Evolutionary conservation across 2,888 invertebrate species (phyloP).

Genomic region (Nephrotoma appendiculata): DNA sequence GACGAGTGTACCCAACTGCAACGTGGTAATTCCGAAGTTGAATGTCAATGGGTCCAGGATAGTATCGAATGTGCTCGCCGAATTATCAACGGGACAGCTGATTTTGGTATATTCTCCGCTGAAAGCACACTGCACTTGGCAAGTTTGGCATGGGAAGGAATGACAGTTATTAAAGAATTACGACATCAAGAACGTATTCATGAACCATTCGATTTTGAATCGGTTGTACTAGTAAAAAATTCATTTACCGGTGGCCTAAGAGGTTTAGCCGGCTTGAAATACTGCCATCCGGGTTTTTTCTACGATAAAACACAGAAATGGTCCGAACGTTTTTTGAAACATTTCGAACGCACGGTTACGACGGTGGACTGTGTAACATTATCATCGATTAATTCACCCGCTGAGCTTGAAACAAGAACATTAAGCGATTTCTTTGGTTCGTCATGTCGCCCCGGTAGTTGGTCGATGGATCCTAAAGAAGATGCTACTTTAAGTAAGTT

Average conservation of each 20-base stretch:
- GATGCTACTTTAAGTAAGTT: slow-evolving; percentile 45
- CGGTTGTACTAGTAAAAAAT: slow-evolving; percentile 42
- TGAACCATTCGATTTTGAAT: slow-evolving; percentile 36
- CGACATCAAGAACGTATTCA: slow-evolving; percentile 24
- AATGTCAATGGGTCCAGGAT: slow-evolving; percentile 17
- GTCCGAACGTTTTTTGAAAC: slow-evolving; percentile 44
- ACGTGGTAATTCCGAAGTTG: slow-evolving; percentile 14
- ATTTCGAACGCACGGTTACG: slow-evolving; percentile 36
- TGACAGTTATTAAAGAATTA: slow-evolving; percentile 36
- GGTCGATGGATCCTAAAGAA: slow-evolving; percentile 40
- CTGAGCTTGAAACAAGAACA: slow-evolving; percentile 45
- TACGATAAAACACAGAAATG: slow-evolving; percentile 28
- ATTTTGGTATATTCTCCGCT: slow-evolving; percentile 44
- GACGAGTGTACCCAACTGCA: slow-evolving; percentile 14
- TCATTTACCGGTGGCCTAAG: slow-evolving; percentile 34
- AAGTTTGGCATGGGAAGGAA: slow-evolving; percentile 30
- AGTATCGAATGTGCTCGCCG: slow-evolving; percentile 47
- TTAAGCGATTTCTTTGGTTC: slow-evolving; percentile 47
- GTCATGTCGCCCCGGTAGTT: slow-evolving; percentile 58
- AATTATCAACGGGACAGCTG: slow-evolving; percentile 36
- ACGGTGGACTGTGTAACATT: slow-evolving; percentile 19
- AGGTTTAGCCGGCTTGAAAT: slow-evolving; percentile 36
- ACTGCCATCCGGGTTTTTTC: slow-evolving; percentile 52
- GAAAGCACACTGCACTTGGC: slow-evolving; percentile 44
- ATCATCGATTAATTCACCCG: slow-evolving; percentile 28